Percentiles rank a stretch among this genome's conserved stretches.
These are phyloP conservation scores for Trichonephila inaurata DNA, from an alignment of 1,140 invertebrate species.

Conservation along the genomic window DNA sequence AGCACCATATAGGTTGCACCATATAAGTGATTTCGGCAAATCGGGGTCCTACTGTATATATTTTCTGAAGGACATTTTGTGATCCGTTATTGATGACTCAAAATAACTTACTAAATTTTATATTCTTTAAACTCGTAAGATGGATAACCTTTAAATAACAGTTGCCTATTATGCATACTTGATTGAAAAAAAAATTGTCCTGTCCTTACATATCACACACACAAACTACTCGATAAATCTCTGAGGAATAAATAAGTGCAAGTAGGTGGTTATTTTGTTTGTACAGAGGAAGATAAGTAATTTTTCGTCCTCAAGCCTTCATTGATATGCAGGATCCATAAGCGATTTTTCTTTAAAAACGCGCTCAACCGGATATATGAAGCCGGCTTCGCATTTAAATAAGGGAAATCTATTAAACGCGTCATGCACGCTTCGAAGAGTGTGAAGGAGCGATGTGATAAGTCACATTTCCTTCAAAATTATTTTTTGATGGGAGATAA, in stretches of 20 bases:
- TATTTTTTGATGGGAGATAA: not conserved
- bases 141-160: not conserved
- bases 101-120: not conserved
- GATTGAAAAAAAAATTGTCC: not conserved
- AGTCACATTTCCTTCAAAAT: not conserved
- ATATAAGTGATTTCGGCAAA: too few relatives aligned
- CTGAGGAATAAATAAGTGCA: not conserved
- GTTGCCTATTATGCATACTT: not conserved
- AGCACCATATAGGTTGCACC: too few relatives aligned
- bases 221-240: not conserved
- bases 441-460: not conserved
- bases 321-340: not conserved
- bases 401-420: not conserved
- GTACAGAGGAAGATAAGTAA: not conserved
- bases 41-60: too few relatives aligned
- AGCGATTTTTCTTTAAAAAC: not conserved
- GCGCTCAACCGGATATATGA: not conserved
- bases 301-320: not conserved
- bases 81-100: too few relatives aligned
- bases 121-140: not conserved
- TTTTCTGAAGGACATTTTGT: too few relatives aligned
- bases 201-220: not conserved
- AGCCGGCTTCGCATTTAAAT: not conserved
- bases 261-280: not conserved
- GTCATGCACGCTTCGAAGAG: not conserved